A percentile compares a stretch with the other conserved stretches of the same genome.
These are phyloP conservation scores for Drosophila falleni DNA, from an alignment of 2,888 invertebrate species.

Conservation along the genomic window DNA sequence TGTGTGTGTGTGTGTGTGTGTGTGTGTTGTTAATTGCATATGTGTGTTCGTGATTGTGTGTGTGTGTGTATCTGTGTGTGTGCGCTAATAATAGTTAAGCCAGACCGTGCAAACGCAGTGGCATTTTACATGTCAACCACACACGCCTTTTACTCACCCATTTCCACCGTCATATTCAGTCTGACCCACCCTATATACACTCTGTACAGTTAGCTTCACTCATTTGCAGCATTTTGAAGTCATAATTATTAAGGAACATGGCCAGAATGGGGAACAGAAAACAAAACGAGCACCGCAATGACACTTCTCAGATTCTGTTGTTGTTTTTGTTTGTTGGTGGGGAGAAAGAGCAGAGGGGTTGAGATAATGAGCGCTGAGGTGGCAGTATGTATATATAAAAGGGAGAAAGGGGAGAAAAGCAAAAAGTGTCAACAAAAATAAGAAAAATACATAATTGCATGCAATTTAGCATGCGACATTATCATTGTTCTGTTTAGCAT, in stretches of 20 bases:
- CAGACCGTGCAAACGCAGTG: constrained; percentile 7
- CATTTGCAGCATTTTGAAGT: constrained; percentile 58
- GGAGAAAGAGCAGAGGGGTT: neutral
- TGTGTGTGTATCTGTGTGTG: neutral
- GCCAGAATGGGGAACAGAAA: constrained; percentile 31
- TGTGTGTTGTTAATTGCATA: neutral
- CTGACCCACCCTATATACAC: neutral
- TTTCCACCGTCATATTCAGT: neutral
- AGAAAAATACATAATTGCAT: constrained; percentile 83
- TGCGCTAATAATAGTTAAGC: constrained; percentile 30
- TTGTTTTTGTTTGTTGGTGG: constrained; percentile 13
- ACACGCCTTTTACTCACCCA: neutral
- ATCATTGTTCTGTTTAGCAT: constrained; percentile 81
- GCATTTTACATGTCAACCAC: constrained; percentile 17
- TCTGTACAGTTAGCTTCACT: constrained; percentile 14
- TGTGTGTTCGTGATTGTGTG: neutral
- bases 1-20: constrained; percentile 5
- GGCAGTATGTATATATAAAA: neutral
- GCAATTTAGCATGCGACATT: constrained; percentile 84
- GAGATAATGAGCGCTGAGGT: constrained; percentile 51
- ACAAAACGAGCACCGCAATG: constrained; percentile 43
- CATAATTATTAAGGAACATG: constrained; percentile 67
- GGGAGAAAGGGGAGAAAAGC: constrained; percentile 1
- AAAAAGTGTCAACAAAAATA: constrained; percentile 47
- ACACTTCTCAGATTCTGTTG: constrained; percentile 28